Base-by-base conservation (phyloP, 1,140 invertebrate genomes). In the Hylaeus anthracinus region DNA sequence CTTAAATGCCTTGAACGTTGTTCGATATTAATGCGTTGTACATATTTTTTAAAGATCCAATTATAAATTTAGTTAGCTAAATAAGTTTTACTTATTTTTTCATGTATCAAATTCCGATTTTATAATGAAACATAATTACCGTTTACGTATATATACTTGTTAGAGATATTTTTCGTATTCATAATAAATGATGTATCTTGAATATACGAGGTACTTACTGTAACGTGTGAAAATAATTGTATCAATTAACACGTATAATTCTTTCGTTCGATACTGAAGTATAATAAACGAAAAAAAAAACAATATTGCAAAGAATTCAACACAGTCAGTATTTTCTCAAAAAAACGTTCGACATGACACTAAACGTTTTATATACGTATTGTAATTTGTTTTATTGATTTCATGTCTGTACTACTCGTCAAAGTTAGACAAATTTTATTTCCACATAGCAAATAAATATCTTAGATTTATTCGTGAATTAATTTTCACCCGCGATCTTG, bases 141-240 rank as follows among this genome's bases (percentile, higher is more conserved):
- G 12, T 48, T 56, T 70, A 37, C 15, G 15, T 45, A n/a, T 10
- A 56, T 45, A 41, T 55, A 56, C 55, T 39, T 41, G 14, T 12
- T 45, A 70, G 14, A 70, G 5, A 56, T 56, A 39, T n/a, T n/a
- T 9, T 71, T 67, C 4, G 9, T 53, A 37, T 67, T 26, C 9
- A 5, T 53, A n/a, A 67, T 63, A 55, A 8, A 66, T 15, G 55
- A 43, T 26, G 65, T 70, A 77, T 58, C 41, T 60, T 70, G 45
- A 48, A 76, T 48, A 69, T 48, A n/a, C 58, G 56, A 48, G 39
- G 37, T 77, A 76, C 73, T 76, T 76, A 69, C 43, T 39, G 15
- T 51, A 58, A 76, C 41, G 6, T 60, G 15, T 60, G 12, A 48
- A 70, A 67, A 9, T 15, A 67, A 56, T 43, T 75, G 63, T 75